These are phyloP conservation scores for Pteromalus puparum DNA, from an alignment of 1,140 invertebrate species.

Conservation along the genomic window DNA sequence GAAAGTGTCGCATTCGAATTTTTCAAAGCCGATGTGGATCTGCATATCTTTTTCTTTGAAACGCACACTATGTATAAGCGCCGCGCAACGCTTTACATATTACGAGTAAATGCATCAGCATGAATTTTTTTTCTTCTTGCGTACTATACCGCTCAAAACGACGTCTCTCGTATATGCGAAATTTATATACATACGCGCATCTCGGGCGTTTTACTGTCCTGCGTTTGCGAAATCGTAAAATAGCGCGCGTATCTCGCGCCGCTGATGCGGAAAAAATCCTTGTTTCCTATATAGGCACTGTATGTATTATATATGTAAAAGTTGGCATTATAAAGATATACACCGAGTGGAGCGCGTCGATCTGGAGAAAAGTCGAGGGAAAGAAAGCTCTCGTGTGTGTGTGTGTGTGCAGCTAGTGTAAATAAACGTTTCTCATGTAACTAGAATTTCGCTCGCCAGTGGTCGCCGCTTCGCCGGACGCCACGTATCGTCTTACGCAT, in stretches of 20 bases:
- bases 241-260: no score
- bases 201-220: conserved; percentile 4
- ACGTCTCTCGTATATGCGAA: background rate
- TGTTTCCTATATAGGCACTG: background rate
- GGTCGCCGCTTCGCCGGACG: conserved; percentile 13
- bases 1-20: conserved; percentile 2
- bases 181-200: conserved; percentile 21
- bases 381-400: background rate
- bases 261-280: background rate
- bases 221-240: conserved; percentile 37
- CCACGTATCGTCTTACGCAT: conserved; percentile 4
- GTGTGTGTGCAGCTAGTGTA: background rate
- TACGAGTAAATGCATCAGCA: background rate
- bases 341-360: background rate
- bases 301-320: no score
- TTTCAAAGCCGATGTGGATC: background rate
- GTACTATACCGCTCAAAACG: background rate
- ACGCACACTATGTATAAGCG: no score
- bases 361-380: background rate
- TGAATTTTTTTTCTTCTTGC: background rate
- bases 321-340: no score
- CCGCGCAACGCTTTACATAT: no score
- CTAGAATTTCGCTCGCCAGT: conserved; percentile 9
- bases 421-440: conserved; percentile 29
- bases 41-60: no score